phyloP scores from a whole-genome alignment of 2,888 invertebrate genomes.

The Ichneumoninae sp. region DNA sequence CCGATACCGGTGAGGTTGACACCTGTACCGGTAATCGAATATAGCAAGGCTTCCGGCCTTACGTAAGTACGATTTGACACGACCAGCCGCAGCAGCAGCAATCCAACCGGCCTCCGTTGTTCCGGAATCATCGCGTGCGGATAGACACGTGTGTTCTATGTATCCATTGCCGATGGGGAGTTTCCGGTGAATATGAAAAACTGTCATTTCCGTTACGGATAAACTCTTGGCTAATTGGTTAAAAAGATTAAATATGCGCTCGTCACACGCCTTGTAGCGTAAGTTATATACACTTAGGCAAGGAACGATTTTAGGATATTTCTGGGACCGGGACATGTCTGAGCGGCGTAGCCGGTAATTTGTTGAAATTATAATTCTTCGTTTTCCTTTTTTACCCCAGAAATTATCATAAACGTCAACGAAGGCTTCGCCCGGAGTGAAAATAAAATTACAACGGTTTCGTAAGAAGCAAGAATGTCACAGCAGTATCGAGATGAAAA shows the following conservation, averaged over 20 bases:
- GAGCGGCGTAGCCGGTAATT: not conserved
- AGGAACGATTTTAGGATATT: not conserved
- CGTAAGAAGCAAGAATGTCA: not conserved
- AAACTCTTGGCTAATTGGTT: not conserved
- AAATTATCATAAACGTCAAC: not conserved
- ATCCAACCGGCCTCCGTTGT: slow-evolving; percentile 14
- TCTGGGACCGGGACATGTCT: not conserved
- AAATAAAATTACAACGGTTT: not conserved
- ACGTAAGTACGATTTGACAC: slow-evolving; percentile 74
- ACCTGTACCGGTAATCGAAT: slow-evolving; percentile 80
- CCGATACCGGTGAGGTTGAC: slow-evolving; percentile 76
- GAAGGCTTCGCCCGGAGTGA: not conserved
- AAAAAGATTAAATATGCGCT: not conserved
- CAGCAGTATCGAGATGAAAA: not conserved
- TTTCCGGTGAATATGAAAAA: not conserved
- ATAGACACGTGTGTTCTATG: not conserved
- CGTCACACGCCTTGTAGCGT: not conserved
- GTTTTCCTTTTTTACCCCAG: not conserved
- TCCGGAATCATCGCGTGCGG: not conserved
- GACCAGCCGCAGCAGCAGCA: slow-evolving; percentile 21
- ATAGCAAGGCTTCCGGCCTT: slow-evolving; percentile 80
- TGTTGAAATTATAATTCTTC: not conserved
- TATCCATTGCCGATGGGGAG: not conserved
- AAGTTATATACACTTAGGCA: not conserved
- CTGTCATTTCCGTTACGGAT: not conserved